These are phyloP conservation scores for Chymomyza amoena DNA, from an alignment of 2,888 invertebrate species.

Conservation along the genomic window DNA sequence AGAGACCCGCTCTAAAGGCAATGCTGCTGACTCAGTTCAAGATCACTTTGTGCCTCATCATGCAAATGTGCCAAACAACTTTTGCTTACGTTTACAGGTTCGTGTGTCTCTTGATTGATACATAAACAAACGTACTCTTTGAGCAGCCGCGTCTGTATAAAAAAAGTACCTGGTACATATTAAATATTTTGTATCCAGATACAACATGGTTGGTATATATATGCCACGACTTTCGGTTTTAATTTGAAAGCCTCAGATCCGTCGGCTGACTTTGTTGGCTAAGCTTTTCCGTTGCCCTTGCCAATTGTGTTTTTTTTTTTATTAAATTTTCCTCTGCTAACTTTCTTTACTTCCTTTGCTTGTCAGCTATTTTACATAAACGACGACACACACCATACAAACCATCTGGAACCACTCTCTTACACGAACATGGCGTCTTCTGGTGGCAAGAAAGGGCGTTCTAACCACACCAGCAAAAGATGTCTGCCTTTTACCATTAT, in stretches of 20 bases:
- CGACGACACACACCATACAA: conserved; percentile 37
- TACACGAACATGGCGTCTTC: conserved; percentile 33
- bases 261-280: conserved; percentile 49
- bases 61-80: conserved; percentile 43
- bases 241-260: conserved; percentile 20
- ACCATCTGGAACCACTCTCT: background rate
- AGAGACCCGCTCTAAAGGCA: background rate
- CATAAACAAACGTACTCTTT: conserved; percentile 64
- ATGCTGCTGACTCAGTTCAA: background rate
- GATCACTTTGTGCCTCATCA: conserved; percentile 58
- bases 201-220: background rate
- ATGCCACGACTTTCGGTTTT: conserved; percentile 24
- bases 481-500: conserved; percentile 5
- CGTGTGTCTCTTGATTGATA: conserved; percentile 51
- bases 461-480: conserved; percentile 34
- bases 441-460: conserved; percentile 27
- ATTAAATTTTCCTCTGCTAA: background rate
- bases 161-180: conserved; percentile 16
- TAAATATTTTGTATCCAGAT: background rate
- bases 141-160: conserved; percentile 34
- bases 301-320: conserved; percentile 33
- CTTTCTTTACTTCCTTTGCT: conserved; percentile 47
- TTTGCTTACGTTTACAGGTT: background rate
- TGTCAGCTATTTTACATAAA: conserved; percentile 70
- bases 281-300: conserved; percentile 68